Conservation (phyloP, 1,140 invertebrate species). For the Drosophila pectinifera region DNA sequence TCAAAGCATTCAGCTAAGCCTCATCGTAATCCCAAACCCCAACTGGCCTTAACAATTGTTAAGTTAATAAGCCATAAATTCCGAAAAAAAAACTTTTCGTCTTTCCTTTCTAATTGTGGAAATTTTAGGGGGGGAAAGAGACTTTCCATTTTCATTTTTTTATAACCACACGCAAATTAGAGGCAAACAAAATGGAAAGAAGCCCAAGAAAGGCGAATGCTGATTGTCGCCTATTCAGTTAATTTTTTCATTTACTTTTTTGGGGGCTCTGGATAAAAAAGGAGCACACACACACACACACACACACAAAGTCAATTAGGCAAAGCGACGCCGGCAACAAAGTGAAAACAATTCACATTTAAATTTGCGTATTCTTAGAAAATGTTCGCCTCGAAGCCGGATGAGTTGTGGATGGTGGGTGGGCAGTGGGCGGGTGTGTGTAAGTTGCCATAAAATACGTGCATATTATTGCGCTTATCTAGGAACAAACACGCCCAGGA, state of each 20-base stretch:
- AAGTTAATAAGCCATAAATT: slow-evolving; percentile 71
- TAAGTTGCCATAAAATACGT: slow-evolving; percentile 73
- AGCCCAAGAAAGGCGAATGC: slow-evolving; percentile 54
- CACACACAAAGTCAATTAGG: slow-evolving; percentile 77
- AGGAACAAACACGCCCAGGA: slow-evolving; percentile 76
- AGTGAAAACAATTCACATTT: slow-evolving; percentile 82
- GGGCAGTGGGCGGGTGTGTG: slow-evolving; percentile 14
- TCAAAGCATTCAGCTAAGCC: neutral
- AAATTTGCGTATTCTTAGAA: slow-evolving; percentile 79
- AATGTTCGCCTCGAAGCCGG: slow-evolving; percentile 27
- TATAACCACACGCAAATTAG: slow-evolving; percentile 78
- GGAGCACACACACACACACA: slow-evolving; percentile 37
- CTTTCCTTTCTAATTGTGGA: slow-evolving; percentile 48
- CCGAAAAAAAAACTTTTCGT: slow-evolving; percentile 51
- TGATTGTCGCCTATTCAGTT: slow-evolving; percentile 80
- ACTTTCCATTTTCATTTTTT: slow-evolving; percentile 12
- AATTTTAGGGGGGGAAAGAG: slow-evolving; percentile 29
- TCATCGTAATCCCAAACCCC: slow-evolving; percentile 6
- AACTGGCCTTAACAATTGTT: slow-evolving; percentile 49
- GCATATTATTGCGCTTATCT: slow-evolving; percentile 83
- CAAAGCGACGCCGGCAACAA: slow-evolving; percentile 72
- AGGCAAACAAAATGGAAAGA: slow-evolving; percentile 68
- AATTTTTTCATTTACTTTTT: slow-evolving; percentile 42
- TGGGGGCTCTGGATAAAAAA: slow-evolving; percentile 20
- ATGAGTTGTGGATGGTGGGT: slow-evolving; percentile 9